phyloP scores from a whole-genome alignment of 2,113 vertebrate species.

The Antechinus flavipes region DNA sequence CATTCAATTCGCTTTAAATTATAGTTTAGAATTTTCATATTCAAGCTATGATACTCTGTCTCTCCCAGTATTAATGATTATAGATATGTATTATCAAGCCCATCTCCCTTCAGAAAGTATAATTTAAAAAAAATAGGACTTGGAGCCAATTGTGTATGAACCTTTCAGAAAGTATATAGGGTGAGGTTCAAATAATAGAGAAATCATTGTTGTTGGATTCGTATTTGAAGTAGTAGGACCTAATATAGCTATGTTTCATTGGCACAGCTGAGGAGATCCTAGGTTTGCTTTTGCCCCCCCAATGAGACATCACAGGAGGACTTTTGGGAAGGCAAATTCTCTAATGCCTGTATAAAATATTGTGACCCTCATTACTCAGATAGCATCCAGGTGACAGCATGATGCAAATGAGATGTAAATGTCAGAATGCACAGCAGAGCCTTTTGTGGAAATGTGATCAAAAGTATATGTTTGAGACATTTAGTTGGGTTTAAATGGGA shows the following conservation, averaged over 20 bases:
- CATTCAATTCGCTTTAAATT: not conserved
- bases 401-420: slow-evolving; percentile 2
- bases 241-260: not conserved
- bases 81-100: not conserved
- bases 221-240: not conserved
- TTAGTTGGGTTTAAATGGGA: not conserved
- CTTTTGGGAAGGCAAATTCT: not conserved
- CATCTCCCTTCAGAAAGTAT: not conserved
- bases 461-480: not conserved
- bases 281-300: not conserved
- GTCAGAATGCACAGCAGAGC: not conserved
- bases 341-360: not conserved
- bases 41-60: not conserved
- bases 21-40: not conserved
- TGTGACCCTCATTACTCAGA: not conserved
- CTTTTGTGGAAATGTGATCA: slow-evolving; percentile 33
- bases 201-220: not conserved
- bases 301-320: not conserved
- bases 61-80: not conserved
- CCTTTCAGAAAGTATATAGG: not conserved
- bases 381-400: not conserved
- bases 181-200: not conserved
- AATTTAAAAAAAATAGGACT: not conserved
- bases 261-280: not conserved
- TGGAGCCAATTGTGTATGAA: not conserved